phyloP scores from a whole-genome alignment of 2,888 invertebrate genomes.

The Diaprepes abbreviatus region DNA sequence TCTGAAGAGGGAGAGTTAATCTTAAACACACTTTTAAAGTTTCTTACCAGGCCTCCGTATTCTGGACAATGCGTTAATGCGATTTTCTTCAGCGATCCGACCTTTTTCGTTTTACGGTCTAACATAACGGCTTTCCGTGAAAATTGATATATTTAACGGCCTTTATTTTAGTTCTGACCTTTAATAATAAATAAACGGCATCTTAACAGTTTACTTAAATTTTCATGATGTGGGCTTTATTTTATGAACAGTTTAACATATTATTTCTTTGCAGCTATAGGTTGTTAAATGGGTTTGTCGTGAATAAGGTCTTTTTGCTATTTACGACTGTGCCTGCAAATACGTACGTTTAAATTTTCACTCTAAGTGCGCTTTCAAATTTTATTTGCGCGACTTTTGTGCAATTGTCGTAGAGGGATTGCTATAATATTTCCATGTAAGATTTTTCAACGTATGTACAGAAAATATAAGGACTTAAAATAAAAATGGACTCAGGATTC shows the following conservation, averaged over 20 bases:
- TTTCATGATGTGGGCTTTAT: constrained; percentile 28
- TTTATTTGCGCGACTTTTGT: too few relatives aligned
- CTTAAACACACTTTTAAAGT: not conserved
- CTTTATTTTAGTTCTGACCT: constrained; percentile 48
- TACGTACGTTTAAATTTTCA: too few relatives aligned
- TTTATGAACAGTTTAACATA: constrained; percentile 37
- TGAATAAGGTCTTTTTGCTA: not conserved
- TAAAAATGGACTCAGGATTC: too few relatives aligned
- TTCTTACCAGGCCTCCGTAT: constrained; percentile 3
- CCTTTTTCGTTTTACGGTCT: constrained; percentile 58
- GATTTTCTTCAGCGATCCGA: constrained; percentile 7
- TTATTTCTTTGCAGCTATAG: constrained; percentile 10
- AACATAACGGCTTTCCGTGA: constrained; percentile 59
- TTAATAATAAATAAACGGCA: constrained; percentile 54
- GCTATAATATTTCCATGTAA: too few relatives aligned
- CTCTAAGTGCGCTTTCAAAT: too few relatives aligned
- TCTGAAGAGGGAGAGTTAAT: too few relatives aligned
- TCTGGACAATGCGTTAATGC: constrained; percentile 15
- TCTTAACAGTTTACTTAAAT: constrained; percentile 46
- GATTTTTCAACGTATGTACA: too few relatives aligned
- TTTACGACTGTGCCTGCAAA: not conserved
- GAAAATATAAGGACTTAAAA: too few relatives aligned
- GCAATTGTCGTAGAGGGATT: too few relatives aligned
- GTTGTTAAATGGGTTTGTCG: constrained; percentile 17
- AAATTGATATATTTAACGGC: constrained; percentile 63